phyloP scores from a whole-genome alignment of 1,140 invertebrate species.

The Polypedilum pembai region DNA sequence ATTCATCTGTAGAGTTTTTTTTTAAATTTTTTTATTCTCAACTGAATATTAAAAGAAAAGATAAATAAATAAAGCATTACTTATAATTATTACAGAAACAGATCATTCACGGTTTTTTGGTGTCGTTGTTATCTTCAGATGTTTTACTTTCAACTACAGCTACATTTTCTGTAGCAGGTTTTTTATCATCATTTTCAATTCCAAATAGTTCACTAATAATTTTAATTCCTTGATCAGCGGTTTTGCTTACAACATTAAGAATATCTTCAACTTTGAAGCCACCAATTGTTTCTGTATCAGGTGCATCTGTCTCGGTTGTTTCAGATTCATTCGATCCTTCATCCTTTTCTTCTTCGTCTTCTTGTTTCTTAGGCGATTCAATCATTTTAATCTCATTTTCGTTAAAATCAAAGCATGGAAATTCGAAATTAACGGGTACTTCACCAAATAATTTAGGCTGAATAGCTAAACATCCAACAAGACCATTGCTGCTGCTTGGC shows the following conservation, averaged over 20 bases:
- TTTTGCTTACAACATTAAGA: constrained; percentile 6
- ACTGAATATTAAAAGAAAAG: too few relatives aligned
- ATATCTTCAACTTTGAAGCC: constrained; percentile 1
- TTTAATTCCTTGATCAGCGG: constrained; percentile 8
- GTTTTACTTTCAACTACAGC: constrained; percentile 7
- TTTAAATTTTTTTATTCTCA: too few relatives aligned
- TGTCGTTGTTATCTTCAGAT: neutral
- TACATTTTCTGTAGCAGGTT: neutral
- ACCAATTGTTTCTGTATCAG: neutral
- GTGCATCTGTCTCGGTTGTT: neutral
- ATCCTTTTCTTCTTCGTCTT: constrained; percentile 2
- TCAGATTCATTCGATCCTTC: neutral
- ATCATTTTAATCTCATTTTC: neutral
- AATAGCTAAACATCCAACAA: neutral
- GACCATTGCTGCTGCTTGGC: neutral
- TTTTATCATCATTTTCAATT: neutral
- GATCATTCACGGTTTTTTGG: neutral
- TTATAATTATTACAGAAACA: neutral
- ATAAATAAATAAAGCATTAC: too few relatives aligned
- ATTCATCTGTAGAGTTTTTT: too few relatives aligned
- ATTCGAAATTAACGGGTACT: neutral
- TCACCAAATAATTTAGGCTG: constrained; percentile 16
- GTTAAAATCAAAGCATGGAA: constrained; percentile 16
- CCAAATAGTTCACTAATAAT: neutral
- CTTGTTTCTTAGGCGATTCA: neutral